Evolutionary conservation across 2,113 vertebrate species (phyloP), one percentile per base, ranked within the genome.

Genomic region (Capricornis sumatraensis): DNA sequence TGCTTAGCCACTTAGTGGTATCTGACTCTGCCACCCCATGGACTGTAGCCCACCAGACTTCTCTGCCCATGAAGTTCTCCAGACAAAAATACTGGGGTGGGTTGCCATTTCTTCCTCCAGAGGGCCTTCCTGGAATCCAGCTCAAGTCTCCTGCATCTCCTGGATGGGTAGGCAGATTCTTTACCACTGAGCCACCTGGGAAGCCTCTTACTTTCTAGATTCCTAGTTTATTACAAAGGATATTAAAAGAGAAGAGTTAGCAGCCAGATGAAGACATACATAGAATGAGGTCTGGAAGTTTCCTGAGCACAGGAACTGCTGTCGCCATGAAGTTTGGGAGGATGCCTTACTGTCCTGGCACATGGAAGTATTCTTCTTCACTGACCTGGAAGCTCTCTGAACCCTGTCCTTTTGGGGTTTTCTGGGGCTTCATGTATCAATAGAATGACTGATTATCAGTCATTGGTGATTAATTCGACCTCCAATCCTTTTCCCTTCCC

Each of bases 21-120:
- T 40, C 5, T 0, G 19, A 74, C n/a, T 74, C 67, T 71, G 67
- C 2, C 0, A 71, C n/a, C n/a, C 17, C 64, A 71, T 0, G 17
- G 64, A 71, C 19, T 71, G 19, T 71, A 71, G n/a, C 64, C 64
- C 64, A 71, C 9, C 9, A 36, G 64, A n/a, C 64, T 36, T 4
- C 64, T 23, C 19, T 12, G n/a, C 17, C 9, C 19, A 71, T 71
- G 64, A 36, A 17, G 3, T 71, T 71, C n/a, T 71, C 17, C n/a
- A 71, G 4, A 71, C n/a, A 11, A 12, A n/a, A 71, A 36, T 71
- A 36, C n/a, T 71, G n/a, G 19, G 36, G 64, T 12, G 64, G 5
- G 71, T 25, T 74, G 71, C 3, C 71, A 74, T 43, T 74, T 74
- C 71, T 6, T 14, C 6, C 71, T 74, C 71, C 71, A 25, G 71